A percentile compares a stretch with the other conserved stretches of the same genome.
Conservation (phyloP, 2,888 invertebrate species). For the Metellina segmentata region DNA sequence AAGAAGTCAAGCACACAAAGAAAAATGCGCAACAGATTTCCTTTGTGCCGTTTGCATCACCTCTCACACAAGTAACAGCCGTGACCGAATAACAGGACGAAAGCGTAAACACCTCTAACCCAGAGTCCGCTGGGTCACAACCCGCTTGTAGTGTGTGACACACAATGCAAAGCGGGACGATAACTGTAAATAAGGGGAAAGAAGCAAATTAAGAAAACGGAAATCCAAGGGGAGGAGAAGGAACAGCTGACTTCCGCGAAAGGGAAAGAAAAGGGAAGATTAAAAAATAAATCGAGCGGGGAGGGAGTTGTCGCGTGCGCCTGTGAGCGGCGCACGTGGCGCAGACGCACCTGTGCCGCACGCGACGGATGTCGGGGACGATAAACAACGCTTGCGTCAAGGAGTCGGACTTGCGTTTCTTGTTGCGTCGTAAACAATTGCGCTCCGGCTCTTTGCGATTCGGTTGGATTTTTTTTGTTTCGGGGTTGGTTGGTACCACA, state of each 20-base stretch:
- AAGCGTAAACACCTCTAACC: too few species aligned
- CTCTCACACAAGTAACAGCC: too few species aligned
- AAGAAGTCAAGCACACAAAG: too few species aligned
- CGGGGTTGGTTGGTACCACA: too few species aligned
- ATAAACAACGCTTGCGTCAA: constrained; percentile 47
- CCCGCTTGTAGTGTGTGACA: too few species aligned
- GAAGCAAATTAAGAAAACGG: constrained; percentile 20
- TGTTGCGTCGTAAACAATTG: constrained; percentile 25
- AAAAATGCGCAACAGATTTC: too few species aligned
- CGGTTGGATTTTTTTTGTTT: background rate
- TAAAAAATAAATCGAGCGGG: constrained; percentile 18
- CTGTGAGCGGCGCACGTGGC: constrained; percentile 57
- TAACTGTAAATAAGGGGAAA: too few species aligned
- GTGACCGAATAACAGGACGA: too few species aligned
- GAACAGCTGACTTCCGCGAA: constrained; percentile 48
- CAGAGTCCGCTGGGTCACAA: too few species aligned
- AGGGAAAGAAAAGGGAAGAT: constrained; percentile 19
- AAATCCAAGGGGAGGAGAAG: constrained; percentile 43
- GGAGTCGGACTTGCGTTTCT: constrained; percentile 31
- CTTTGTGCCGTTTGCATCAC: too few species aligned
- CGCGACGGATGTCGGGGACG: constrained; percentile 51
- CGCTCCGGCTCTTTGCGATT: background rate
- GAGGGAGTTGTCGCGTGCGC: constrained; percentile 48
- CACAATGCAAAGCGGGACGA: too few species aligned
- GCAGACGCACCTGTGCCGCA: constrained; percentile 63